Base-by-base conservation (phyloP, 2,888 invertebrate species). In the Aspidiotus destructor region DNA sequence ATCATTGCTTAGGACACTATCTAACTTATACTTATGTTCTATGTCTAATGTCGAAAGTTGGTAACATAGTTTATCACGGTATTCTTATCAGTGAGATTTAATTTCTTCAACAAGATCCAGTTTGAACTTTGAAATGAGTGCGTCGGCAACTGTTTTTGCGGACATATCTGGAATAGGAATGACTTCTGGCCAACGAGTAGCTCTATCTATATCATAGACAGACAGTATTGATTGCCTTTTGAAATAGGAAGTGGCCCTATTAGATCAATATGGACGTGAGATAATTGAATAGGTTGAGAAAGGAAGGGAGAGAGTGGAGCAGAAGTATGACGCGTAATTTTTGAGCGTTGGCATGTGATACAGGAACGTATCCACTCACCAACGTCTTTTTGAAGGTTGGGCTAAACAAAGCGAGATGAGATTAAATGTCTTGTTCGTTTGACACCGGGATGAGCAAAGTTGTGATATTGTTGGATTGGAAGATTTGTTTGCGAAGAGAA, bases 401-500 rank as follows among this genome's bases (percentile, higher is more conserved):
- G 75, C 74, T 75, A 75, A 2, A 74, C 72, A 58, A 73, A 75
- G 28, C 72, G 72, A 55, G 72, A 65, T 11, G 70, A 48, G 48
- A 76, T 72, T 10, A 74, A 55, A 55, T 70, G 73, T 15, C 17
- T 41, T 16, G 71, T 53, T 71, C 70, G 44, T 68, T 55, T 67
- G 11, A 54, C 52, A 41, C 70, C 68, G n/a, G 62, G 70, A 57
- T 70, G 68, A 54, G 28, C 52, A 16, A 70, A 52, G 28, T 53
- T 68, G 42, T 70, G 60, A 11, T 62, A 52, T 13, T 55, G 10
- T n/a, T n/a, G n/a, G n/a, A n/a, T n/a, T n/a, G n/a, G n/a, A n/a
- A n/a, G n/a, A n/a, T n/a, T n/a, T n/a, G n/a, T n/a, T n/a, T n/a
- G n/a, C n/a, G n/a, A n/a, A n/a, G n/a, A n/a, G n/a, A n/a, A n/a